Percentiles rank a stretch among this genome's conserved stretches.
These are phyloP conservation scores for Channa argus DNA, from an alignment of 2,113 vertebrate genomes.

Conservation along the genomic window DNA sequence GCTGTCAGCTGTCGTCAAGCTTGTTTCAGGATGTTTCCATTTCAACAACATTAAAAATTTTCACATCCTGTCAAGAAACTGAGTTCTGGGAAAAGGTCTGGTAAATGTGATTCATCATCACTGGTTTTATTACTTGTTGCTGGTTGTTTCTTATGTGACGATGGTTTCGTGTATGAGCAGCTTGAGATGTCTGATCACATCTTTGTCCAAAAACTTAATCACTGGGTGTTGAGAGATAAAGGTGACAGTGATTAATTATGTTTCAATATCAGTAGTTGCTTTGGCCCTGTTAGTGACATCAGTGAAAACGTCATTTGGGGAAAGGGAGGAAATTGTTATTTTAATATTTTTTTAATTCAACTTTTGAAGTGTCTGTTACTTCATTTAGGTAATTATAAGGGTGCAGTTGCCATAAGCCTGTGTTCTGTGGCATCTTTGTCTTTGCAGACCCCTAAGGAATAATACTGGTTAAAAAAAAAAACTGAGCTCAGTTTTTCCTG, in stretches of 20 bases:
- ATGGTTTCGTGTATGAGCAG: background rate
- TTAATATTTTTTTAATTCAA: background rate
- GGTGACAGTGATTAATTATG: background rate
- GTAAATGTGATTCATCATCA: conserved; percentile 18
- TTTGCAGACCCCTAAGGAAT: background rate
- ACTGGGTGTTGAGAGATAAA: background rate
- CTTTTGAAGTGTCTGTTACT: conserved; percentile 18
- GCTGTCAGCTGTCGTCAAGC: conserved; percentile 39
- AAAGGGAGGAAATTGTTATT: conserved; percentile 9
- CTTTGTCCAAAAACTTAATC: background rate
- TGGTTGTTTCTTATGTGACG: background rate
- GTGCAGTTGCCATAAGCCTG: conserved; percentile 39
- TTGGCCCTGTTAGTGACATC: background rate
- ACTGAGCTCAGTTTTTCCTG: background rate
- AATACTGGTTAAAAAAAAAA: background rate
- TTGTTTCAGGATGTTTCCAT: conserved; percentile 18
- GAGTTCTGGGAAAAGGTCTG: background rate
- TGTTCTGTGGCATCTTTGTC: conserved; percentile 5
- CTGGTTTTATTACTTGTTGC: background rate
- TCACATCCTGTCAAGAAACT: conserved; percentile 44
- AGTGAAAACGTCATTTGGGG: conserved; percentile 33
- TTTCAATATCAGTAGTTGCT: background rate
- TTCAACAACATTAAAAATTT: conserved; percentile 1
- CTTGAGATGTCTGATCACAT: background rate
- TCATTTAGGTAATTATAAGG: conserved; percentile 7